Evolutionary conservation across 2,888 invertebrate genomes (phyloP).

Genomic region (Ommatoiulus sabulosus): DNA sequence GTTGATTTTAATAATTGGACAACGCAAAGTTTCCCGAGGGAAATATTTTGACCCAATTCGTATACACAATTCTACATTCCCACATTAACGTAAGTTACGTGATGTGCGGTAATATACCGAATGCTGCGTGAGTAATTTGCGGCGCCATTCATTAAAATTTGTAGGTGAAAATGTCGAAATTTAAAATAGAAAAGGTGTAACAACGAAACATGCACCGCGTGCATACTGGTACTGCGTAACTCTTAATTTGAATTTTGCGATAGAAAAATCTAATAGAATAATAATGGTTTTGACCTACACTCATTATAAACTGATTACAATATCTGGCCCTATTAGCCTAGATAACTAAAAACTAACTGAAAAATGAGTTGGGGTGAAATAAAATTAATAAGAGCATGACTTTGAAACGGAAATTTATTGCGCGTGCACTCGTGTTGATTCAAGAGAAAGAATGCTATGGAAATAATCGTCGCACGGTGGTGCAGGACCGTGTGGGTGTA

Average conservation of each 20-base stretch:
- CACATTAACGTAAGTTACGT: neutral
- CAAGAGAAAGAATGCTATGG: neutral
- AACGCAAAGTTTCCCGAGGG: neutral
- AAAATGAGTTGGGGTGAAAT: neutral
- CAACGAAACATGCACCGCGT: neutral
- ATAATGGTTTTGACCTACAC: neutral
- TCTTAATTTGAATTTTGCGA: neutral
- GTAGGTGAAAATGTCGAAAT: neutral
- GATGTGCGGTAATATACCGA: neutral
- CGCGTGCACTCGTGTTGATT: neutral
- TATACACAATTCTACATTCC: neutral
- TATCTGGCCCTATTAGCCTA: neutral
- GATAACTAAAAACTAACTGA: slow-evolving; percentile 17
- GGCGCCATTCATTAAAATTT: neutral
- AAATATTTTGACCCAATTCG: slow-evolving; percentile 27
- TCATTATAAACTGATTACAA: neutral
- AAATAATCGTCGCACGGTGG: neutral
- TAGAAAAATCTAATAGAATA: slow-evolving; percentile 14
- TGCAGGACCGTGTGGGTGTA: neutral
- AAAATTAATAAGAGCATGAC: neutral
- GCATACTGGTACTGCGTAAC: neutral
- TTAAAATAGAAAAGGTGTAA: neutral
- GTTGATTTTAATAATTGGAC: slow-evolving; percentile 46
- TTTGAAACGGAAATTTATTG: neutral
- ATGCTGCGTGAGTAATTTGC: neutral